phyloP scores from a whole-genome alignment of 2,888 invertebrate genomes.

The Hypsopygia costalis region DNA sequence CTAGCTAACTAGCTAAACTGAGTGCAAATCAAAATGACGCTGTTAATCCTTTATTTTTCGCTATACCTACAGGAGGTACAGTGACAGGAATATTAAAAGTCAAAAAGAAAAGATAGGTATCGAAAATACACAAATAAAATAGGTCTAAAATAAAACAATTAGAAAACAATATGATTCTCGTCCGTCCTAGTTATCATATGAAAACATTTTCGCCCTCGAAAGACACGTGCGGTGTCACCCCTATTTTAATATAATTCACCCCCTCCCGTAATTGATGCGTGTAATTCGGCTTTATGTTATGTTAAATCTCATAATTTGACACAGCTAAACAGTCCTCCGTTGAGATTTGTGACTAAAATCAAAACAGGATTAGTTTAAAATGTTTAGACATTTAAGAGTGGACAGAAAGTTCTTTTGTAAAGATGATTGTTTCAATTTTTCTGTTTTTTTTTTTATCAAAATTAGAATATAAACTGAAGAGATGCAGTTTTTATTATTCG shows the following conservation, averaged over 20 bases:
- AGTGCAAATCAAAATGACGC: too few species aligned
- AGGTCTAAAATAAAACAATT: conserved; percentile 35
- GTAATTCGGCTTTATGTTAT: conserved; percentile 74
- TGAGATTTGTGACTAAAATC: conserved; percentile 19
- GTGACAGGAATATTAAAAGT: too few species aligned
- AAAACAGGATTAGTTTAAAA: background rate
- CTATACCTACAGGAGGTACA: too few species aligned
- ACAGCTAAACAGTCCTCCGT: conserved; percentile 39
- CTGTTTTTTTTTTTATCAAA: too few species aligned
- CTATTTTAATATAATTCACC: conserved; percentile 42
- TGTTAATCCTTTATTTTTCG: too few species aligned
- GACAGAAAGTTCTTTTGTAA: too few species aligned
- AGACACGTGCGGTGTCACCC: conserved; percentile 51
- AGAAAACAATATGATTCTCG: conserved; percentile 40
- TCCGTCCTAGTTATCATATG: conserved; percentile 60
- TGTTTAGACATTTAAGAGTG: background rate
- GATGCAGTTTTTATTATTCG: too few species aligned
- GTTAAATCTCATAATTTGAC: conserved; percentile 73
- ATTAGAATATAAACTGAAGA: too few species aligned
- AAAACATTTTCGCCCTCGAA: conserved; percentile 50
- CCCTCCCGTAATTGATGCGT: conserved; percentile 66
- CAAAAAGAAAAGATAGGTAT: too few species aligned
- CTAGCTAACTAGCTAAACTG: too few species aligned
- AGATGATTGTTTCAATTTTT: too few species aligned
- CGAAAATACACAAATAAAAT: too few species aligned